Percentiles rank a stretch among this genome's conserved stretches.
phyloP scores from a whole-genome alignment of 2,888 invertebrate species.

The Ceramica pisi region DNA sequence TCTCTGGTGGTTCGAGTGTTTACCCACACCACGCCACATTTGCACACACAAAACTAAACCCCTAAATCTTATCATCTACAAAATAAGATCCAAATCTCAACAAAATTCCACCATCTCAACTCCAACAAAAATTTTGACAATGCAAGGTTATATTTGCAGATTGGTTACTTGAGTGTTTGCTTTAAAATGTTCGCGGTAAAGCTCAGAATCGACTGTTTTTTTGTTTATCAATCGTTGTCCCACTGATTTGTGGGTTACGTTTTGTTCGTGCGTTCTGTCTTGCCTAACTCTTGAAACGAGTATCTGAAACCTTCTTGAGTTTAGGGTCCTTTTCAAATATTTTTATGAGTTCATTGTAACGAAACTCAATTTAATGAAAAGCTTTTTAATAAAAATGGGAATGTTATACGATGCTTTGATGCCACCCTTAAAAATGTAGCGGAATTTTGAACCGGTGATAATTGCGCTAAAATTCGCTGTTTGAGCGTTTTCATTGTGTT shows the following conservation, averaged over 20 bases:
- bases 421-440: constrained; percentile 25
- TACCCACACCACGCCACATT: constrained; percentile 72
- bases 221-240: constrained; percentile 56
- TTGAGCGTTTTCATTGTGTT: constrained; percentile 35
- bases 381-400: constrained; percentile 52
- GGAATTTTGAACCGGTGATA: constrained; percentile 24
- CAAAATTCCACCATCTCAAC: constrained; percentile 51
- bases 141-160: constrained; percentile 73
- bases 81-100: constrained; percentile 74
- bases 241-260: constrained; percentile 70
- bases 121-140: constrained; percentile 68
- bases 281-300: constrained; percentile 82
- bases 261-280: constrained; percentile 79
- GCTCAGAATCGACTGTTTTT: constrained; percentile 70
- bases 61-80: constrained; percentile 61
- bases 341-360: constrained; percentile 63
- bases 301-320: constrained; percentile 78
- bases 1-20: constrained; percentile 83
- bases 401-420: constrained; percentile 32
- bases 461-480: constrained; percentile 34
- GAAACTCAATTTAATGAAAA: constrained; percentile 61
- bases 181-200: constrained; percentile 71
- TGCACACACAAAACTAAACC: constrained; percentile 64
- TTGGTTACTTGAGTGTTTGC: constrained; percentile 65
- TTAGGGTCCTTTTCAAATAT: constrained; percentile 68